These are phyloP conservation scores for Agrilus cyanescens DNA, from an alignment of 2,888 invertebrate genomes.

Conservation along the genomic window DNA sequence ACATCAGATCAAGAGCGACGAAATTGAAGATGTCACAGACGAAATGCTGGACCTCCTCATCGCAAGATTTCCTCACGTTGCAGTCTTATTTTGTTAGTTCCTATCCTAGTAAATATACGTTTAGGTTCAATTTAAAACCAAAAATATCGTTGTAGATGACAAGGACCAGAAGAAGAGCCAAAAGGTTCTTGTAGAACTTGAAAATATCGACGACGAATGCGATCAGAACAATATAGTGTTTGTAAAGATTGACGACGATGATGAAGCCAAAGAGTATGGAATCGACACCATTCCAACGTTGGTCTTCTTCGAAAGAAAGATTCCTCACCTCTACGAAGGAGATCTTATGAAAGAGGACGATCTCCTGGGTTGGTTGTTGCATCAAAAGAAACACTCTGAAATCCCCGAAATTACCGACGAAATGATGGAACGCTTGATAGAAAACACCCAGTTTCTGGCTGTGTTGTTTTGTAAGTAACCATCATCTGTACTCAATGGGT, in stretches of 20 bases:
- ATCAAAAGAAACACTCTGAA: conserved; percentile 82
- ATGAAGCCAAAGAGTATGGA: conserved; percentile 82
- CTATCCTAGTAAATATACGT: background rate
- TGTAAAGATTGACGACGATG: conserved; percentile 81
- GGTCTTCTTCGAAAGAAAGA: conserved; percentile 56
- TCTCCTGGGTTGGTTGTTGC: conserved; percentile 77
- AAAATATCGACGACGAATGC: conserved; percentile 89
- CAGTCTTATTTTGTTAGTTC: conserved; percentile 81
- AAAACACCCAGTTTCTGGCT: conserved; percentile 67
- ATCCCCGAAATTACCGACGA: conserved; percentile 88
- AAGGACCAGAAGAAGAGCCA: conserved; percentile 85
- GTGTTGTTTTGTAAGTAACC: conserved; percentile 80
- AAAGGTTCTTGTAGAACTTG: conserved; percentile 69
- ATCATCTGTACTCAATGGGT: background rate
- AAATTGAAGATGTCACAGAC: conserved; percentile 89
- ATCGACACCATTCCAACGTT: conserved; percentile 73
- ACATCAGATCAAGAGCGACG: conserved; percentile 74
- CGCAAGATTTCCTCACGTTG: conserved; percentile 77
- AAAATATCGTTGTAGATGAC: conserved; percentile 54
- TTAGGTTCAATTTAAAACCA: conserved; percentile 6
- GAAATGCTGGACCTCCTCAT: conserved; percentile 88
- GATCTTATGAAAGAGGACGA: conserved; percentile 82
- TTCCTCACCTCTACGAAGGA: conserved; percentile 51
- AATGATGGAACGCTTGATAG: conserved; percentile 85
- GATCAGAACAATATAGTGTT: conserved; percentile 86